A percentile compares a stretch with the other conserved stretches of the same genome.
Evolutionary conservation across 1,140 invertebrate species (phyloP).

Genomic region (Lethocerus indicus): DNA sequence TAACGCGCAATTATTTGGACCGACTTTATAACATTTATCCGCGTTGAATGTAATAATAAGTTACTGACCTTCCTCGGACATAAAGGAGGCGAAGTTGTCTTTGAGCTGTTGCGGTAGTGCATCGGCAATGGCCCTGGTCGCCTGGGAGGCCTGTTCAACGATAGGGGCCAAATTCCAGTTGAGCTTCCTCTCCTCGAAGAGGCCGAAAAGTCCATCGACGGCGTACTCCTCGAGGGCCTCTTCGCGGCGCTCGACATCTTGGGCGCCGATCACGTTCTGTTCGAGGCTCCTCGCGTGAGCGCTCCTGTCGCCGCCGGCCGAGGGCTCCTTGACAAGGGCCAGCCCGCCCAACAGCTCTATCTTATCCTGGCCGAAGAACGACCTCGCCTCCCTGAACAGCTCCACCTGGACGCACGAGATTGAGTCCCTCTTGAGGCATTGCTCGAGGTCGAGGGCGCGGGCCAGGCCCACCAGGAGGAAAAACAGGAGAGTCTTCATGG

Average conservation of each 20-base stretch:
- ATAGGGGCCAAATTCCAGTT: conserved; percentile 31
- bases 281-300: conserved; percentile 28
- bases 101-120: conserved; percentile 30
- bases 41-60: conserved; percentile 13
- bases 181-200: conserved; percentile 37
- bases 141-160: conserved; percentile 27
- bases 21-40: too few relatives aligned
- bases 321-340: conserved; percentile 28
- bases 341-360: conserved; percentile 37
- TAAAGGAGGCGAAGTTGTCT: conserved; percentile 31
- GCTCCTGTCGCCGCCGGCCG: conserved; percentile 1
- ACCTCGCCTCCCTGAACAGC: conserved; percentile 36
- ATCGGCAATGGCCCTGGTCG: conserved; percentile 30
- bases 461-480: too few relatives aligned
- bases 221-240: conserved; percentile 39
- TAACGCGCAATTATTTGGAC: too few relatives aligned
- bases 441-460: too few relatives aligned
- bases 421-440: conserved; percentile 42
- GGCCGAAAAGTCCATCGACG: conserved; percentile 30
- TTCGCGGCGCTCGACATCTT: conserved; percentile 32
- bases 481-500: too few relatives aligned
- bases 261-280: conserved; percentile 29
- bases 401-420: conserved; percentile 45
- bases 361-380: conserved; percentile 39
- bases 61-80: conserved; percentile 36